Evolutionary conservation across 2,797 vertebrate species (phyloP).

Genomic region (Gallinago nigripennis): DNA sequence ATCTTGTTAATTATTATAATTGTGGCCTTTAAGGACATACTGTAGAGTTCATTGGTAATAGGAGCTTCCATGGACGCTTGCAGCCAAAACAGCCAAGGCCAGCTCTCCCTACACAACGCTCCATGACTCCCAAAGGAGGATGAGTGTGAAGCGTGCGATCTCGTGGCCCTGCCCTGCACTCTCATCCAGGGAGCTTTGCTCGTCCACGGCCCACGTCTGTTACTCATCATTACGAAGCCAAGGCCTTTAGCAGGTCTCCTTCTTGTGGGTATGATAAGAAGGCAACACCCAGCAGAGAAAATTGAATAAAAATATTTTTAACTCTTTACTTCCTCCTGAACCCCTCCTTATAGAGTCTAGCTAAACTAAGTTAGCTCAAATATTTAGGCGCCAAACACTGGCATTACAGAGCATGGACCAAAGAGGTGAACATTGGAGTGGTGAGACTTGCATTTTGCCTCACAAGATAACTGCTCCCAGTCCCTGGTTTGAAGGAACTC

Average conservation of each 20-base stretch:
- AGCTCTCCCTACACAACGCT: not conserved
- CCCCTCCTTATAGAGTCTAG: not conserved
- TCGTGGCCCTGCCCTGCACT: not conserved
- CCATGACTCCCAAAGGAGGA: not conserved
- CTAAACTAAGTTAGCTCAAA: not conserved
- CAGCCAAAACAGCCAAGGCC: not conserved
- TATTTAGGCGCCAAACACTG: not conserved
- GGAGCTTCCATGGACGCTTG: not conserved
- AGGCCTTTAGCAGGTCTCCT: not conserved
- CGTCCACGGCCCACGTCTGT: accelerated
- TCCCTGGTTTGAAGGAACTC: not conserved
- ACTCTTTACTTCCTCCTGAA: not conserved
- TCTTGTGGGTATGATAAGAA: not conserved
- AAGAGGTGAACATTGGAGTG: not conserved
- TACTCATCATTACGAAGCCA: not conserved
- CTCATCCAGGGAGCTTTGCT: not conserved
- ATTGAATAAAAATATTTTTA: not conserved
- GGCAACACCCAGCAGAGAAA: not conserved
- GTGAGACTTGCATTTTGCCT: not conserved
- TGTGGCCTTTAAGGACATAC: not conserved
- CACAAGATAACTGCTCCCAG: not conserved
- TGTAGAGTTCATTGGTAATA: not conserved
- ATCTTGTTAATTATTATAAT: not conserved
- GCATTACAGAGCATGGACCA: not conserved
- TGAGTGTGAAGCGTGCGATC: not conserved